phyloP scores from a whole-genome alignment of 2,113 vertebrate genomes.

The Bubo scandiacus region DNA sequence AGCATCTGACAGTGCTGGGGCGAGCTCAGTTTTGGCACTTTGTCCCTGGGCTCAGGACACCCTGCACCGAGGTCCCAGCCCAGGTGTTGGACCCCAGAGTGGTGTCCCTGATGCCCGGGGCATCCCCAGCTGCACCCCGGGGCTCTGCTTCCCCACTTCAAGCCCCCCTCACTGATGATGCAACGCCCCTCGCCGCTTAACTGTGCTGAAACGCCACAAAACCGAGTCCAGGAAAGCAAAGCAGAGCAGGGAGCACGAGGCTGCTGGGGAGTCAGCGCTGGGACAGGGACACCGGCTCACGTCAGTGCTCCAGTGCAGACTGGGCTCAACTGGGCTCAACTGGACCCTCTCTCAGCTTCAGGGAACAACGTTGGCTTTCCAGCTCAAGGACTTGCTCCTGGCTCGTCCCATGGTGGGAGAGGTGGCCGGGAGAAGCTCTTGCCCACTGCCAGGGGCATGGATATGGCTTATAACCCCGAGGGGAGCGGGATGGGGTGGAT shows the following conservation, averaged over 20 bases:
- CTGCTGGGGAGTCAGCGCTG: background rate
- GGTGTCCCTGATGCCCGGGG: accelerated
- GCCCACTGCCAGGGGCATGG: background rate
- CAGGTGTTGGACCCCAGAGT: background rate
- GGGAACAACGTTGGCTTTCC: background rate
- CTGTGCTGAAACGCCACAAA: background rate
- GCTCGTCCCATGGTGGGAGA: background rate
- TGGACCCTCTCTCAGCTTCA: background rate
- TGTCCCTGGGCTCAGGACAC: accelerated
- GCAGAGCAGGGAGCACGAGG: accelerated
- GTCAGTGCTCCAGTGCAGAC: background rate
- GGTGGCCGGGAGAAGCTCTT: background rate
- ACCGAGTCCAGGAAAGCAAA: background rate
- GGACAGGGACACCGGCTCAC: accelerated
- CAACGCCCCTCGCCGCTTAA: accelerated
- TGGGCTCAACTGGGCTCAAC: background rate
- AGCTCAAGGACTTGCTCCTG: background rate
- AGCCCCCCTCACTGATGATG: background rate
- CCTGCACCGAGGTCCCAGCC: background rate
- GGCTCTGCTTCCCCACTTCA: background rate
- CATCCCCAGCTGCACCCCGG: background rate
- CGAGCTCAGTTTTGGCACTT: background rate
- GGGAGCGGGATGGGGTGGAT: background rate
- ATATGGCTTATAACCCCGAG: constrained; percentile 13
- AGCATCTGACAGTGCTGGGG: accelerated